phyloP scores from a whole-genome alignment of 2,888 invertebrate species.

The Eupithecia centaureata region DNA sequence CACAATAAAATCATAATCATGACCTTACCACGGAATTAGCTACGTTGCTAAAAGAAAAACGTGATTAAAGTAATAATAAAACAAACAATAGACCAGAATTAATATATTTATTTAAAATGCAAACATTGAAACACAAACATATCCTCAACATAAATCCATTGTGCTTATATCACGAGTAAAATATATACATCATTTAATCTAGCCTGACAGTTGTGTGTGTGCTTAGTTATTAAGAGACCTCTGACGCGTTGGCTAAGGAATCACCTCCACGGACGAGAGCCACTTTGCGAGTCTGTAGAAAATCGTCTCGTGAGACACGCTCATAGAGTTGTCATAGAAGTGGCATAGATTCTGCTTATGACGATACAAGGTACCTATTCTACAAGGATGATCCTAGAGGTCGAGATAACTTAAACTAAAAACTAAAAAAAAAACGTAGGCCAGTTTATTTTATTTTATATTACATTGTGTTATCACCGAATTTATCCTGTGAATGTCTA shows the following conservation, averaged over 20 bases:
- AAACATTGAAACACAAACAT: constrained; percentile 15
- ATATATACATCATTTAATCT: constrained; percentile 19
- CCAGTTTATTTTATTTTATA: not conserved
- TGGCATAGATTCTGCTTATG: not conserved
- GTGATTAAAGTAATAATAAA: constrained; percentile 3
- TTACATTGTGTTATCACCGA: not conserved
- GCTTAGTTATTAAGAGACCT: constrained; percentile 2
- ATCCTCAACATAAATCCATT: constrained; percentile 14
- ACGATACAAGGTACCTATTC: too few relatives aligned
- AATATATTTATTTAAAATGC: constrained; percentile 10
- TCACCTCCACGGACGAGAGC: not conserved
- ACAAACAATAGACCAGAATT: not conserved
- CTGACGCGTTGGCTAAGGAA: not conserved
- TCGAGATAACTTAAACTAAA: too few relatives aligned
- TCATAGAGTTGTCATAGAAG: not conserved
- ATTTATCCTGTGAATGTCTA: not conserved
- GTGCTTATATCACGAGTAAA: constrained; percentile 20
- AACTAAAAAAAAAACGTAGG: not conserved
- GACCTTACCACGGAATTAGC: not conserved
- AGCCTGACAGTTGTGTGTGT: constrained; percentile 11
- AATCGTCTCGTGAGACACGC: not conserved
- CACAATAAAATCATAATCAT: not conserved
- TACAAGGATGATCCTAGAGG: too few relatives aligned
- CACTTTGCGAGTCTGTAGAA: not conserved
- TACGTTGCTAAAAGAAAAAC: not conserved